These are phyloP conservation scores for Abrostola tripartita DNA, from an alignment of 2,888 invertebrate genomes.

Conservation along the genomic window DNA sequence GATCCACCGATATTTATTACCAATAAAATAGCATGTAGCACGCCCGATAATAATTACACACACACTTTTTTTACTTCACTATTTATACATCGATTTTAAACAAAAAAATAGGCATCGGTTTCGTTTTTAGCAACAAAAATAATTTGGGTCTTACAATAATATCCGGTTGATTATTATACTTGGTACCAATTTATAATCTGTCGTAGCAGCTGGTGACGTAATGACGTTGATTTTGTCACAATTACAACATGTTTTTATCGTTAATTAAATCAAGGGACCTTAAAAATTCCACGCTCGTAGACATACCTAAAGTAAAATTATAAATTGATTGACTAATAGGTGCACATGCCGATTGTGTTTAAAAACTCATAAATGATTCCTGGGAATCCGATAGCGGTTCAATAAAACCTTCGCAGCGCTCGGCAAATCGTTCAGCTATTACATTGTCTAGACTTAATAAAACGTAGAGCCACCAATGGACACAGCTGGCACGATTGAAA, in stretches of 20 bases:
- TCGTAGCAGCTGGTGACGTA: conserved; percentile 77
- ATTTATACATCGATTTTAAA: conserved; percentile 65
- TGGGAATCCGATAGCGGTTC: conserved; percentile 65
- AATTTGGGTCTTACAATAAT: conserved; percentile 74
- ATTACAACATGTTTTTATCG: conserved; percentile 53
- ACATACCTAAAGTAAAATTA: conserved; percentile 22
- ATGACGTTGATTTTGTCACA: conserved; percentile 67
- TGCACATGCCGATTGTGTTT: conserved; percentile 53
- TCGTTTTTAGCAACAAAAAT: conserved; percentile 66
- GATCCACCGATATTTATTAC: conserved; percentile 81
- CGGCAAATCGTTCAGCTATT: conserved; percentile 67
- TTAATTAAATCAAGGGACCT: conserved; percentile 29
- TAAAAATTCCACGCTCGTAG: conserved; percentile 17
- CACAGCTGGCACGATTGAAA: conserved; percentile 53
- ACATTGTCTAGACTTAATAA: conserved; percentile 76
- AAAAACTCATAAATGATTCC: conserved; percentile 59
- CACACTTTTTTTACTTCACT: conserved; percentile 62
- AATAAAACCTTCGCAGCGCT: conserved; percentile 67
- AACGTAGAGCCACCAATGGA: conserved; percentile 59
- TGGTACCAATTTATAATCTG: conserved; percentile 75
- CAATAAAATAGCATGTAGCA: conserved; percentile 75
- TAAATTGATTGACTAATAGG: conserved; percentile 55
- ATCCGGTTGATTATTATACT: conserved; percentile 77
- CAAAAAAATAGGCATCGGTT: conserved; percentile 62
- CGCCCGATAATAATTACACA: conserved; percentile 68